A percentile compares a stretch with the other conserved stretches of the same genome.
Evolutionary conservation across 2,113 vertebrate genomes (phyloP).

Genomic region (Gyps fulvus): DNA sequence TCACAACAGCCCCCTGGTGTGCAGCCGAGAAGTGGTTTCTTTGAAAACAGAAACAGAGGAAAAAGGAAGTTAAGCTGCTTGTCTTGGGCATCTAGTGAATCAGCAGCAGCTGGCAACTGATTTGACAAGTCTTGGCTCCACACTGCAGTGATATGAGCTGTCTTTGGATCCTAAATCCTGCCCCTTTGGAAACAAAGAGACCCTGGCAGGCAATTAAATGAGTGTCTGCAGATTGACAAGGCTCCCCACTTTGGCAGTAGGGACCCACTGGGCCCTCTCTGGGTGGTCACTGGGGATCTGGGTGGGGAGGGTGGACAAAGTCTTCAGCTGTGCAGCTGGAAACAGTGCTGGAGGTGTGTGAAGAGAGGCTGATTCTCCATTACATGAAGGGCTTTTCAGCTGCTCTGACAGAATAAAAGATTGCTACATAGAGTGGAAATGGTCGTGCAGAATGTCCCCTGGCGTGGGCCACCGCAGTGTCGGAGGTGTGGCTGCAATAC

Average conservation of each 20-base stretch:
- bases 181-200: background rate
- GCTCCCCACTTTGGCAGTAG: background rate
- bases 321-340: background rate
- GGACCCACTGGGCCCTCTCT: background rate
- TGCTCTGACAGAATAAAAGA: background rate
- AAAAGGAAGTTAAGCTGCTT: conserved; percentile 27
- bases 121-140: background rate
- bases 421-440: background rate
- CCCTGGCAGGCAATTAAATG: background rate
- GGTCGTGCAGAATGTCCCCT: background rate
- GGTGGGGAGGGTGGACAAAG: background rate
- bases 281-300: background rate
- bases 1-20: conserved; percentile 41
- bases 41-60: conserved; percentile 34
- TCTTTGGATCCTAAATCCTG: background rate
- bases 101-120: background rate
- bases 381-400: background rate
- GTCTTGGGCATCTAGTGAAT: conserved; percentile 13
- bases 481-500: background rate
- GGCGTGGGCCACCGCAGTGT: background rate
- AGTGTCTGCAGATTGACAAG: background rate
- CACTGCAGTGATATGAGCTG: background rate
- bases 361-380: background rate
- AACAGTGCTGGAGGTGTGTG: background rate
- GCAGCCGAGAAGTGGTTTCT: background rate